These are phyloP conservation scores for Ennomos quercinarius DNA, from an alignment of 2,888 invertebrate genomes.

Conservation along the genomic window DNA sequence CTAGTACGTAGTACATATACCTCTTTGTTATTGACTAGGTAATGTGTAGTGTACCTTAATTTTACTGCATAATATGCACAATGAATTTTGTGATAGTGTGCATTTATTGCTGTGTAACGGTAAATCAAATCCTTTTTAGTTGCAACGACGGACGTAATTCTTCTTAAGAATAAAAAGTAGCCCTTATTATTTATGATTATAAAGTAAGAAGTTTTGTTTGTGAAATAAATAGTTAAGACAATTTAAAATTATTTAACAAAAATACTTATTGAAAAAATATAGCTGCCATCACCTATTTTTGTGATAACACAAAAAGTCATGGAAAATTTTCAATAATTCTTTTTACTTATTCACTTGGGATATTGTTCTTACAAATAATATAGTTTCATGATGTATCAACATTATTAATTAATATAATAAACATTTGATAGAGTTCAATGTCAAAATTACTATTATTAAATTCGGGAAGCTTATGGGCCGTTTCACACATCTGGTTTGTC, in stretches of 20 bases:
- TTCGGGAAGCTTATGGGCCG: constrained; percentile 12
- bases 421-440: constrained; percentile 17
- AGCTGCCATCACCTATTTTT: constrained; percentile 33
- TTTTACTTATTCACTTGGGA: not conserved
- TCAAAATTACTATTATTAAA: constrained; percentile 17
- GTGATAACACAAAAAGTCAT: constrained; percentile 6
- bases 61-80: no score
- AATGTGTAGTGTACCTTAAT: not conserved
- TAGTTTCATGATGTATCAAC: constrained; percentile 18
- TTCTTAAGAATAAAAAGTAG: not conserved
- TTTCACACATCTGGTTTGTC: constrained; percentile 5
- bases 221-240: constrained; percentile 8
- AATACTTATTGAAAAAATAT: constrained; percentile 4
- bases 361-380: constrained; percentile 12
- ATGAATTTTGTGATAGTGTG: no score
- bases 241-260: constrained; percentile 18
- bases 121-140: no score
- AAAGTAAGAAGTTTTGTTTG: not conserved
- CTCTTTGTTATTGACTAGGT: no score
- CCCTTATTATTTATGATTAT: not conserved
- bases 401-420: constrained; percentile 23
- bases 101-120: no score
- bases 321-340: constrained; percentile 2
- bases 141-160: no score
- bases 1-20: no score